Evolutionary conservation across 2,113 vertebrate species (phyloP).

Genomic region (Ovis aries): ARS-UI_Ramb_v3.0 NC_056080.1:82057001-82057500

Average conservation of each 20-base stretch:
- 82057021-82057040: background rate
- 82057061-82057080: background rate
- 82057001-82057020: background rate
- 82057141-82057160: slow-evolving; percentile 13
- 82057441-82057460: slow-evolving; percentile 71
- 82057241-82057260: slow-evolving; percentile 56
- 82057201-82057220: background rate
- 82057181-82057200: slow-evolving; percentile 44
- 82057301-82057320: slow-evolving; percentile 78
- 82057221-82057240: slow-evolving; percentile 27
- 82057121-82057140: slow-evolving; percentile 26
- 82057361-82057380: slow-evolving; percentile 75
- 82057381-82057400: slow-evolving; percentile 72
- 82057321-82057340: slow-evolving; percentile 83
- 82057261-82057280: slow-evolving; percentile 76
- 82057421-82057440: slow-evolving; percentile 52
- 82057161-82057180: background rate
- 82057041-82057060: background rate
- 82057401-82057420: slow-evolving; percentile 58
- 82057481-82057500: slow-evolving; percentile 42
- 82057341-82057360: slow-evolving; percentile 79
- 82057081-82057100: slow-evolving; percentile 23
- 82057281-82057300: slow-evolving; percentile 74
- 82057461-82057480: slow-evolving; percentile 52
- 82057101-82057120: slow-evolving; percentile 38